Evolutionary conservation across 2,113 vertebrate genomes (phyloP).

Genomic region (Bubo bubo): DNA sequence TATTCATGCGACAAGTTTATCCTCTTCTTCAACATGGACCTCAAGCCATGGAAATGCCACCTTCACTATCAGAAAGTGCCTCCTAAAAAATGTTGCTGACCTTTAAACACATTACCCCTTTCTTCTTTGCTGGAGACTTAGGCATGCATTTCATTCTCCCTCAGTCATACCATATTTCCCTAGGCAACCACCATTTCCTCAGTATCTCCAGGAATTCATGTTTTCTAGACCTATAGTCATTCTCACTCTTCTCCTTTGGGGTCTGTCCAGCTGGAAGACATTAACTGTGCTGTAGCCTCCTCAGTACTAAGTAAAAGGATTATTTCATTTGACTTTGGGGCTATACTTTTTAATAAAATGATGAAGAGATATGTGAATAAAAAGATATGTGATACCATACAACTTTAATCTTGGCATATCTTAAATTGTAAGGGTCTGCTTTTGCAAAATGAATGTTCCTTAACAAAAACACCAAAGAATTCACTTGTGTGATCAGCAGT

Average conservation of each 20-base stretch:
- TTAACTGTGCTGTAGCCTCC: background rate
- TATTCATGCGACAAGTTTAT: background rate
- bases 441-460: background rate
- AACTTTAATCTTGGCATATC: background rate
- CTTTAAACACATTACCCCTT: background rate
- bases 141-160: background rate
- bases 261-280: background rate
- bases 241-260: background rate
- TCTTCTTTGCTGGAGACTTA: background rate
- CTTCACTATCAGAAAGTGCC: background rate
- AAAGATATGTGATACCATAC: background rate
- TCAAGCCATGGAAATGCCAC: background rate
- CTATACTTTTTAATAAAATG: background rate
- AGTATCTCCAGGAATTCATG: background rate
- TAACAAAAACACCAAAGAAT: background rate
- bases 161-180: background rate
- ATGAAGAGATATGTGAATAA: background rate
- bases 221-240: background rate
- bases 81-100: background rate
- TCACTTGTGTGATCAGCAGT: background rate
- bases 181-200: background rate
- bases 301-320: background rate
- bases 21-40: background rate
- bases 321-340: background rate
- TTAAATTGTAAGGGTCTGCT: background rate